These are phyloP conservation scores for Chalcosyrphus nemorum DNA, from an alignment of 2,888 invertebrate genomes.

Conservation along the genomic window DNA sequence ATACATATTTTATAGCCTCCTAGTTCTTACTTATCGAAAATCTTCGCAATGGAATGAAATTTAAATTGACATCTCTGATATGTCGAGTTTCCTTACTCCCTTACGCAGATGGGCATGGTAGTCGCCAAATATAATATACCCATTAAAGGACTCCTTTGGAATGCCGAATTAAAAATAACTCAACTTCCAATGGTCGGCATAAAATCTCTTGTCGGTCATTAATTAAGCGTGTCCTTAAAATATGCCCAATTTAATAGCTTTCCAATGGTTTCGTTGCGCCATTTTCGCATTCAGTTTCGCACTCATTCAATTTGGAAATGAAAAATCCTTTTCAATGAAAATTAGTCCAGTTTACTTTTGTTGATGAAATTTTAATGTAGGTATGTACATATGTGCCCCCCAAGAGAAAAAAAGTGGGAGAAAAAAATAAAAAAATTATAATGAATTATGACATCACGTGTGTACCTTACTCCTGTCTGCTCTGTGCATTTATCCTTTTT, in stretches of 20 bases:
- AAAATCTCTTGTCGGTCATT: slow-evolving; percentile 41
- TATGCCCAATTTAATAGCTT: slow-evolving; percentile 19
- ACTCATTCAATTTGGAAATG: not conserved
- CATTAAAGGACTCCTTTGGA: not conserved
- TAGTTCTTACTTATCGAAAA: too few species aligned
- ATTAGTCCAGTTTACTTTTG: slow-evolving; percentile 19
- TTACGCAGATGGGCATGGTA: too few species aligned
- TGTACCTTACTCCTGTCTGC: too few species aligned
- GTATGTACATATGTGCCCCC: not conserved
- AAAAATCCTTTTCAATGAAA: slow-evolving; percentile 15
- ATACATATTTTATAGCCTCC: too few species aligned
- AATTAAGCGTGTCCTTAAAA: slow-evolving; percentile 44
- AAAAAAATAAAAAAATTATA: too few species aligned
- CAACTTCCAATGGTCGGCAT: not conserved
- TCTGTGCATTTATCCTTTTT: not conserved
- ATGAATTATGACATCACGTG: too few species aligned
- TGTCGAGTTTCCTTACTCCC: too few species aligned
- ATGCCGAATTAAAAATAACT: not conserved
- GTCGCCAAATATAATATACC: too few species aligned
- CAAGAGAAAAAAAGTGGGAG: slow-evolving; percentile 30
- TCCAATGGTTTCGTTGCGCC: not conserved
- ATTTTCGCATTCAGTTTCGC: not conserved
- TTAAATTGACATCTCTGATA: too few species aligned
- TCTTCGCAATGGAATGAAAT: too few species aligned
- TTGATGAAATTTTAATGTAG: slow-evolving; percentile 35